Percentiles rank a stretch among this genome's conserved stretches.
phyloP scores from a whole-genome alignment of 2,113 vertebrate genomes.

The Brevimyrus niger region DNA sequence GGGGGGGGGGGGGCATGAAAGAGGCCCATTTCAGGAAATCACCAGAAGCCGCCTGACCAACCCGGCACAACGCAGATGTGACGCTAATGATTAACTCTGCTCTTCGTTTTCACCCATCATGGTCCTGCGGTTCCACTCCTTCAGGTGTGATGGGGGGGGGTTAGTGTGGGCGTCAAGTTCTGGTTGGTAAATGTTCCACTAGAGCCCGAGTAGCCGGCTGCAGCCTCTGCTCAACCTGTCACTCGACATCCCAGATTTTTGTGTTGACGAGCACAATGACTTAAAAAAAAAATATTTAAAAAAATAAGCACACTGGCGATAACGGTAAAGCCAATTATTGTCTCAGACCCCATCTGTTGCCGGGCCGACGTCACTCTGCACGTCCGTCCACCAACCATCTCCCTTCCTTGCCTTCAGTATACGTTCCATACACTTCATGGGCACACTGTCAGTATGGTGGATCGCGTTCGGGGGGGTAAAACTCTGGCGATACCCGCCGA shows the following conservation, averaged over 20 bases:
- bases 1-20: not conserved
- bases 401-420: constrained; percentile 4
- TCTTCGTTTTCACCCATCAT: not conserved
- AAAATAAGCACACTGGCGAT: not conserved
- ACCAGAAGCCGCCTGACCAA: not conserved
- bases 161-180: not conserved
- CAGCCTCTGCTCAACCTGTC: not conserved
- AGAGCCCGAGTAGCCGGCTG: not conserved
- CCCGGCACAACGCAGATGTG: not conserved
- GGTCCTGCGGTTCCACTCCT: not conserved
- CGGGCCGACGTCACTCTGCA: not conserved
- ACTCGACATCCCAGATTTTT: not conserved
- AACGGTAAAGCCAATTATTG: not conserved
- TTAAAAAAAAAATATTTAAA: not conserved
- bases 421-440: not conserved
- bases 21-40: not conserved
- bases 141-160: not conserved
- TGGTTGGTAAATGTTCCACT: not conserved
- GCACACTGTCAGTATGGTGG: not conserved
- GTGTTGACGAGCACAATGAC: not conserved
- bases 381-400: not conserved
- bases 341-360: not conserved
- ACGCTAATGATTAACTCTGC: not conserved
- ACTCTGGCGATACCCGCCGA: not conserved
- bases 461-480: not conserved